phyloP scores from a whole-genome alignment of 2,113 vertebrate species.

The Eulemur macaco region DNA sequence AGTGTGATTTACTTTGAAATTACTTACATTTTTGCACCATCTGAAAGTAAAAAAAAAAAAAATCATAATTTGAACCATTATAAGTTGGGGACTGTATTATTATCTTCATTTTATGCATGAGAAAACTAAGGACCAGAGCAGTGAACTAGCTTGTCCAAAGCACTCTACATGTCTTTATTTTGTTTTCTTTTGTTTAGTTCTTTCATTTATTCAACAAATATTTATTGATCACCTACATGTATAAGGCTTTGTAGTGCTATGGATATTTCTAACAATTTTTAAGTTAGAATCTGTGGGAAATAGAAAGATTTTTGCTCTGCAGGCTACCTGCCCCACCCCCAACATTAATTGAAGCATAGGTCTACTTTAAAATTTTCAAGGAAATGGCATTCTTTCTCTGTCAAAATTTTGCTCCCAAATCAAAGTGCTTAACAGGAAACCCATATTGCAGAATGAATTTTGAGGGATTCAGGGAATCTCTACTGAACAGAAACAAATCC shows the following conservation, averaged over 20 bases:
- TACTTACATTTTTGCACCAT: not conserved
- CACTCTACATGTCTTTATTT: not conserved
- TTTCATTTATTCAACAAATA: constrained; percentile 6
- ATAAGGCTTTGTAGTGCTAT: not conserved
- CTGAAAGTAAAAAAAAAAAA: not conserved
- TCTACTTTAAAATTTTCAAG: not conserved
- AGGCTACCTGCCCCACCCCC: not conserved
- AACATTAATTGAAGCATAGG: not conserved
- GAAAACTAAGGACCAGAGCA: not conserved
- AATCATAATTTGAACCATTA: not conserved
- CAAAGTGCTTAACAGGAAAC: not conserved
- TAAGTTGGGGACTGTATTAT: not conserved
- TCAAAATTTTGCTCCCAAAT: not conserved
- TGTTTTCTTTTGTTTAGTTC: not conserved
- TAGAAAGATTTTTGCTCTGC: not conserved
- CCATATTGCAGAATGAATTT: not conserved
- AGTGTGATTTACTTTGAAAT: not conserved
- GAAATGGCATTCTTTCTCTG: not conserved
- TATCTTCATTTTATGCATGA: not conserved
- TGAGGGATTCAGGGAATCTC: not conserved
- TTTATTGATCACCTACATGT: not conserved
- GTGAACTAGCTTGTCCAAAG: not conserved
- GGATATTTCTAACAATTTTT: not conserved
- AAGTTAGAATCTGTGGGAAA: not conserved
- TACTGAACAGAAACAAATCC: not conserved